Evolutionary conservation across 2,113 vertebrate genomes (phyloP), one percentile per base, ranked within the genome.

Genomic region (Anhinga anhinga): DNA sequence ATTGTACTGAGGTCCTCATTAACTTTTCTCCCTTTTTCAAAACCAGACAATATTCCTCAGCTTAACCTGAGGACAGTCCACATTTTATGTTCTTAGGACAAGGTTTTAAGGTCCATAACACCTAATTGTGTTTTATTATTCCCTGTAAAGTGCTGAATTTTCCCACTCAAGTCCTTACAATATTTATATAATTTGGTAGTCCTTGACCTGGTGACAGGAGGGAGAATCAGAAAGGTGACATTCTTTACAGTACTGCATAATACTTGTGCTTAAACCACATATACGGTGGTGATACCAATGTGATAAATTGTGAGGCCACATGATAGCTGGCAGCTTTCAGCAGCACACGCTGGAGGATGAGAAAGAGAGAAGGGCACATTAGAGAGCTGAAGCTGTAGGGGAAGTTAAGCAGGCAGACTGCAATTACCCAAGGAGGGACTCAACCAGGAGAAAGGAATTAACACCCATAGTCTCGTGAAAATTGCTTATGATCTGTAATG

Each of bases 361-460:
- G 90, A 89, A 76, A 85, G 58, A 73, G 53, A 74, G 38, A 70
- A 76, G 47, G 74, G 40, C 40, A 63, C 27, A 83, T 93, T 84
- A 90, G 55, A 81, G 45, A 93, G 72, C 81, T 91, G 88, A 79
- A 92, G 69, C 82, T 95, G 44, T 73, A 81, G 83, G 47, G 73
- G 69, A 95, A 93, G 80, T 63, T 79, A 92, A 96, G 56, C 69
- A 95, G n/a, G 21, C 86, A 76, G 83, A 72, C 73, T 86, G 65
- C 82, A 91, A 86, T 88, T 88, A 90, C 88, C 44, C 42, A 83
- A 88, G 86, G 53, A 93, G 63, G 27, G 44, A 88, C 38, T 84
- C 65, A 83, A 84, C 47, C 67, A 95, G 83, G 88, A 97, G 93
- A 97, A 93, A 97, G 62, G 65, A 96, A 96, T 96, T 89, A 94